These are phyloP conservation scores for Camponotus fellah DNA, from an alignment of 2,888 invertebrate species.

Conservation along the genomic window DNA sequence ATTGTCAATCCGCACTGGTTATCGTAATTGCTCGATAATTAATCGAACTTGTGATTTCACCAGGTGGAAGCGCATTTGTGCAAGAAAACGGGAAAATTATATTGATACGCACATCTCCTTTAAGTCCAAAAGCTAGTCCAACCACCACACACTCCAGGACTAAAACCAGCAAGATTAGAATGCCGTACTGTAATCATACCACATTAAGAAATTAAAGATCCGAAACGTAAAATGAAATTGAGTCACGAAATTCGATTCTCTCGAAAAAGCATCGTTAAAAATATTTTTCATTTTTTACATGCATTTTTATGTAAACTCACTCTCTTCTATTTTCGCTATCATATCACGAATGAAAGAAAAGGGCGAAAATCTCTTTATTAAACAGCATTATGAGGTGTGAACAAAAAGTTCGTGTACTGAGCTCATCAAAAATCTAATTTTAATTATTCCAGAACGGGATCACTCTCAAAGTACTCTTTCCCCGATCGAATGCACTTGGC, in stretches of 20 bases:
- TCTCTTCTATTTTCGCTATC: not conserved
- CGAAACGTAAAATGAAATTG: not conserved
- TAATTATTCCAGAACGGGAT: too few species aligned
- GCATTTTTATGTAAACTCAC: not conserved
- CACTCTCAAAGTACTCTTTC: too few species aligned
- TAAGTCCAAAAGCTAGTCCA: slow-evolving; percentile 89
- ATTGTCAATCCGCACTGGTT: not conserved
- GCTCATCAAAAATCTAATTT: too few species aligned
- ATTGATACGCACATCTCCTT: slow-evolving; percentile 87
- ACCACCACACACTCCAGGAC: slow-evolving; percentile 90
- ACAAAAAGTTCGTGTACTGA: too few species aligned
- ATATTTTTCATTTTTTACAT: not conserved
- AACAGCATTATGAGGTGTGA: not conserved
- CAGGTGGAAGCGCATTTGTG: not conserved
- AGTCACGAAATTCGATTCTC: not conserved
- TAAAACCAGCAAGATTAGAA: slow-evolving; percentile 89
- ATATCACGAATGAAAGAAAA: not conserved
- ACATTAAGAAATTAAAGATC: not conserved
- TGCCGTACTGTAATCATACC: slow-evolving; percentile 89
- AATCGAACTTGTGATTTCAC: not conserved
- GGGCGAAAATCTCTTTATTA: not conserved
- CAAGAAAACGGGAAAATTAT: not conserved
- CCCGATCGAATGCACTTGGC: too few species aligned
- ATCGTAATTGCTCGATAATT: not conserved
- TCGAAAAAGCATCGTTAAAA: not conserved